Base-by-base conservation (phyloP, 2,888 invertebrate genomes). In the Hydriomena furcata region DNA sequence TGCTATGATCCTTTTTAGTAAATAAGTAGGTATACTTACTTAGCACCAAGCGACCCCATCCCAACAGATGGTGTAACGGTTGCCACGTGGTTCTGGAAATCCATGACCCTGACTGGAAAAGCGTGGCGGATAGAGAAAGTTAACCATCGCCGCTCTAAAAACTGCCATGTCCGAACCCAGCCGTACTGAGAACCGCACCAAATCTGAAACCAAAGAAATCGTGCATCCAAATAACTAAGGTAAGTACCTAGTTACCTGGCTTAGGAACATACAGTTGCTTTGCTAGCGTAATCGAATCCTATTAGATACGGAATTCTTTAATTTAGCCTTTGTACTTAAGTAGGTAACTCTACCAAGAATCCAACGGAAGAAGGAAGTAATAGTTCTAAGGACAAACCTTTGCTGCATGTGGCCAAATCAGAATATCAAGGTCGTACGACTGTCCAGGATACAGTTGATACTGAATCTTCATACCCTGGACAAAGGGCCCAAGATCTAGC, bases 141-240 rank as follows among this genome's bases (percentile, higher is more conserved):
- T 5, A 88, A 38, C 82, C 86, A 89, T 32, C 83, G 72, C 17
- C 78, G 69, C 52, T 87, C 72, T 25, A 88, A 60, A 58, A 81
- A 83, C 52, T 73, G 79, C 85, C 86, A 90, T 1, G 80, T 82
- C 25, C 88, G 68, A 17, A 86, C 87, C 85, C 85, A 89, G n/a
- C 75, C 69, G 31, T 59, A 68, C 25, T 79, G 67, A 27, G 37
- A 21, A 17, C 80, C 84, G 44, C 69, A 75, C 73, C 73, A 76
- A 42, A 89, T 71, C 89, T 87, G 38, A n/a, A 23, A 40, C 2
- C 7, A 7, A 23, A 21, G 1, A 17, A 5, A 30, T 17, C 17
- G n/a, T n/a, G n/a, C n/a, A n/a, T n/a, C n/a, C n/a, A n/a, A 31
- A 24, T 7, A 23, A 3, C 8, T 12, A 31, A 31, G n/a, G 10